These are phyloP conservation scores for Porites cylindrica DNA, from an alignment of 92 coral and sea anemone species.

Conservation along the genomic window DNA sequence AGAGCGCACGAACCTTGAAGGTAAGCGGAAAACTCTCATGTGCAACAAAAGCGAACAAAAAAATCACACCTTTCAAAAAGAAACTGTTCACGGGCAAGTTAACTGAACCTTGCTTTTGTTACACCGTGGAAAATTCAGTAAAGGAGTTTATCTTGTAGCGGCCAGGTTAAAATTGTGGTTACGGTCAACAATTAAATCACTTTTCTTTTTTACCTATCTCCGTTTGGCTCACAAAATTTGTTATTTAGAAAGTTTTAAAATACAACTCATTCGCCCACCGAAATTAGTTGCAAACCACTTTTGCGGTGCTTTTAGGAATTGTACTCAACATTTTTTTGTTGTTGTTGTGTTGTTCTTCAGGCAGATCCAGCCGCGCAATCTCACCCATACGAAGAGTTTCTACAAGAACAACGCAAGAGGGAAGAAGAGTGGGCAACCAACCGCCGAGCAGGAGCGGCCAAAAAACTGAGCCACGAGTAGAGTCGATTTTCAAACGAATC, in stretches of 20 bases:
- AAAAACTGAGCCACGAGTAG: neutral
- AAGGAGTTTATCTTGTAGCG: neutral
- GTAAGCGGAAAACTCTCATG: neutral
- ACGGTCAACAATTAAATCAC: neutral
- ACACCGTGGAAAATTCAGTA: slow-evolving; percentile 15
- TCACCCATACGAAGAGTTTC: neutral
- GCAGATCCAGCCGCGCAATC: slow-evolving; percentile 3
- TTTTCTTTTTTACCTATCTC: neutral
- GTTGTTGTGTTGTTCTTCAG: slow-evolving; percentile 12
- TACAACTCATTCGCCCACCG: neutral
- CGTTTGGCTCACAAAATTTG: no score
- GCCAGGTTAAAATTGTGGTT: neutral
- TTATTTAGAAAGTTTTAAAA: no score
- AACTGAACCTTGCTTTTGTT: slow-evolving; percentile 21
- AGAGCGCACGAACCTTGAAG: no score
- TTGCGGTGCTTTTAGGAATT: slow-evolving; percentile 1
- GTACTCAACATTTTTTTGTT: neutral
- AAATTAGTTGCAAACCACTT: neutral
- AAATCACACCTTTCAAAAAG: slow-evolving; percentile 20
- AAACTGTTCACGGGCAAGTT: slow-evolving; percentile 25
- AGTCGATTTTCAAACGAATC: neutral
- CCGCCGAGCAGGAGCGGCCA: slow-evolving; percentile 12
- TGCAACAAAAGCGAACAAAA: slow-evolving; percentile 6
- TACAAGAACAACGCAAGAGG: slow-evolving; percentile 10
- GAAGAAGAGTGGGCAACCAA: slow-evolving; percentile 19